Base-by-base conservation (phyloP, 92 coral and sea anemone species). In the Epizoanthus ramosus region DNA sequence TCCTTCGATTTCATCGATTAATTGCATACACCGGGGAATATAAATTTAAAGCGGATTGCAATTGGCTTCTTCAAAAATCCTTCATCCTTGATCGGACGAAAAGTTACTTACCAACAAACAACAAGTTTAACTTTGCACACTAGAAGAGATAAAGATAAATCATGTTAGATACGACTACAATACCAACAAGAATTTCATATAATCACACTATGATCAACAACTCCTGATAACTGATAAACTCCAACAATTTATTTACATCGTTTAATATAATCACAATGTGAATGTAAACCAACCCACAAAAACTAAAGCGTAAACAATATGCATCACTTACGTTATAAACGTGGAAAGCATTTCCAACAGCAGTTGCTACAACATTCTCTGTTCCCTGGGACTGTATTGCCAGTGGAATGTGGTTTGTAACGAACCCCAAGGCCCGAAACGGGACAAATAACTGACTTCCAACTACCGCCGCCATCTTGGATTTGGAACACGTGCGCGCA, bases 401-500 rank as follows among this genome's bases (percentile, higher is more conserved):
- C 37, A 96, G 68, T 9, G 99, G 99, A 43, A 96, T 94, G 66
- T 92, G 98, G 76, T 94, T 93, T 41, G 94, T 85, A 65, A 96
- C 89, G 84, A 90, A 94, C 19, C 99, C 99, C 63, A 96, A 88
- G 6, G 98, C 98, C 45, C 99, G 92, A 86, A 94, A 96, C 15
- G 99, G 99, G 22, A 90, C 81, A 88, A 96, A 96, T 77, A 96
- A 57, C 88, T 96, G 98, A 88, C 99, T 96, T 43, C 98, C 98
- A 76, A 8, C 75, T 35, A 19, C 66, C 12, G 90, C 89, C 93
- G 94, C 93, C 99, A 92, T 92, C 83, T 92, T 96, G 93, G 54
- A 79, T 59, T 53, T 65, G 18, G 17, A 75, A n/a, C 89, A 79
- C 85, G 85, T 85, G 85, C 71, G 31, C 35, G 63, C 54, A 47